A percentile compares a stretch with the other conserved stretches of the same genome.
phyloP scores from a whole-genome alignment of 2,888 invertebrate genomes.

The Oligia fasciuncula region DNA sequence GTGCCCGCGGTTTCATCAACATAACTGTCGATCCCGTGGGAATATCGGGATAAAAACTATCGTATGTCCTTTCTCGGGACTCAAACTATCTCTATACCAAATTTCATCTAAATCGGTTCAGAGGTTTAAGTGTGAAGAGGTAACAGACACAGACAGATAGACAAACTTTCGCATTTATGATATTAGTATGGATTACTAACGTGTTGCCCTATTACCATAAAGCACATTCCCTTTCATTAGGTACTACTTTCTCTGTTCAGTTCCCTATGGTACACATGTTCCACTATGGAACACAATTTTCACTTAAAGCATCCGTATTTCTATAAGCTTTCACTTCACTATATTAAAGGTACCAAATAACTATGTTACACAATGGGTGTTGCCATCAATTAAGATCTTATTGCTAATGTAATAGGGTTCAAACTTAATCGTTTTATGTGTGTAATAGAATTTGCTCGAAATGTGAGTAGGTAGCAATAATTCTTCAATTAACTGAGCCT shows the following conservation, averaged over 20 bases:
- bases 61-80: no score
- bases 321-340: conserved; percentile 57
- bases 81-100: no score
- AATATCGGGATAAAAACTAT: no score
- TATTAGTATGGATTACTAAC: neutral
- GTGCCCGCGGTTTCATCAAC: no score
- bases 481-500: conserved; percentile 82
- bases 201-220: neutral
- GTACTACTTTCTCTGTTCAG: neutral
- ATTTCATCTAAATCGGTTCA: no score
- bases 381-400: conserved; percentile 56
- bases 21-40: no score
- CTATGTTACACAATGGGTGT: conserved; percentile 26
- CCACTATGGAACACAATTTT: conserved; percentile 42
- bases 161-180: no score
- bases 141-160: no score
- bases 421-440: conserved; percentile 64
- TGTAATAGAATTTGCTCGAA: conserved; percentile 72
- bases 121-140: no score
- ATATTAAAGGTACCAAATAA: conserved; percentile 54
- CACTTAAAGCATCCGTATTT: conserved; percentile 58
- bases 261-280: neutral
- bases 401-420: conserved; percentile 56
- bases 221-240: neutral
- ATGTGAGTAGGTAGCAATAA: conserved; percentile 80